Evolutionary conservation across 1,140 invertebrate species (phyloP).

Genomic region (Marisa cornuarietis): DNA sequence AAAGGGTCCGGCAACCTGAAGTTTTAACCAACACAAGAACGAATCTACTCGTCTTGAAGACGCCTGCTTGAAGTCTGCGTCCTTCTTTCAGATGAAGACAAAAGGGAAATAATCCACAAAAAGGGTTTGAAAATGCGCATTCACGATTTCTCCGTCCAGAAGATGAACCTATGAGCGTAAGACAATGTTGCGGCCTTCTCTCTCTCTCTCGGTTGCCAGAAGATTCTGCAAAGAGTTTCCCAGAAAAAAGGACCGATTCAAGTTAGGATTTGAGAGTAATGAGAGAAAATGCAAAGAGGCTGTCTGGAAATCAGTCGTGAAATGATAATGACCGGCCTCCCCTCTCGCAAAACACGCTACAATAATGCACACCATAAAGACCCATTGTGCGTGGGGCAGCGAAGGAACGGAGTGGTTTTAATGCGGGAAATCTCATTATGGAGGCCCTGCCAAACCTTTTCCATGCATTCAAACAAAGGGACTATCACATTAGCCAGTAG

Average conservation of each 20-base stretch:
- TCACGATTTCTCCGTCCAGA: too few relatives aligned
- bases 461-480: slow-evolving; percentile 30
- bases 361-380: slow-evolving; percentile 21
- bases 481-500: slow-evolving; percentile 31
- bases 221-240: not conserved
- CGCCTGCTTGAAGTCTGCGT: too few relatives aligned
- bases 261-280: slow-evolving; percentile 27
- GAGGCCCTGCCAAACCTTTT: slow-evolving; percentile 26
- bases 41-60: too few relatives aligned
- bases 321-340: slow-evolving; percentile 31
- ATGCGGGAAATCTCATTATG: slow-evolving; percentile 38
- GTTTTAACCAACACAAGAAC: too few relatives aligned
- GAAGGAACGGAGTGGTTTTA: slow-evolving; percentile 20
- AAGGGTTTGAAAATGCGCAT: too few relatives aligned
- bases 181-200: too few relatives aligned
- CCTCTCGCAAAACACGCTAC: slow-evolving; percentile 19
- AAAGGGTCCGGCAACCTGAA: too few relatives aligned
- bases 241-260: not conserved
- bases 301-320: slow-evolving; percentile 23
- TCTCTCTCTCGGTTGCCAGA: too few relatives aligned
- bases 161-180: too few relatives aligned
- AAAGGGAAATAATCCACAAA: too few relatives aligned
- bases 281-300: slow-evolving; percentile 34
- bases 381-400: slow-evolving; percentile 22
- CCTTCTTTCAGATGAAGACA: too few relatives aligned